Base-by-base conservation (phyloP, 2,113 vertebrate genomes). In the Pagrus major region DNA sequence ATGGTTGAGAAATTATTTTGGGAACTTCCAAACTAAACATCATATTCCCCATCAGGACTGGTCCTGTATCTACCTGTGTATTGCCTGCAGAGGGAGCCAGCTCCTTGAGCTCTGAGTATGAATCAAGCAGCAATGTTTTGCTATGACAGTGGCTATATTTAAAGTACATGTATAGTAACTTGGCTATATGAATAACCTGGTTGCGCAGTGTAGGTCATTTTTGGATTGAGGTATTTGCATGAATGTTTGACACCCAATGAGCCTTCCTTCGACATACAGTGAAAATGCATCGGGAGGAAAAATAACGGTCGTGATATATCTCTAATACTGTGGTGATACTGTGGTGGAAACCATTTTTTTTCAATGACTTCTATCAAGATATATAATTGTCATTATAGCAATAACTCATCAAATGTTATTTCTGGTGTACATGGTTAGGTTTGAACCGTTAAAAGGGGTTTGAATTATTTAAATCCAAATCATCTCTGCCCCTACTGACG, bases 1-100 rank as follows among this genome's bases (percentile, higher is more conserved):
- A 41, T 65, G 25, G 39, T 44, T 78, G 16, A 44, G 29, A 47
- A 56, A 72, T 31, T 12, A 33, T 66, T 27, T 5, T 18, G 9
- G 9, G 37, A 12, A 56, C 31, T 14, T 39, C 52, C 47, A n/a
- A 54, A 42, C 8, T 65, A 61, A 61, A 55, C 9, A 25, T 58
- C 29, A 33, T 11, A 18, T 56, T 31, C 31, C 46, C 46, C 5
- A 37, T 14, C 10, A 44, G 20, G 39, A 15, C 21, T 4, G 20
- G 6, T 69, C 7, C 23, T 61, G 10, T 42, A 3, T 51, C 16
- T 64, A 44, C 15, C 61, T 21, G 12, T 31, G 27, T 60, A 18
- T 10, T 9, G 1, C 80, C 88, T 58, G 61, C 35, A 90, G 90
- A 77, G 86, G 90, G 82, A 79, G 88, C 83, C 71, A 82, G 25